A percentile compares a stretch with the other conserved stretches of the same genome.
Conservation (phyloP, 2,888 invertebrate species). For the Scaptomyza cyrtandrae region DNA sequence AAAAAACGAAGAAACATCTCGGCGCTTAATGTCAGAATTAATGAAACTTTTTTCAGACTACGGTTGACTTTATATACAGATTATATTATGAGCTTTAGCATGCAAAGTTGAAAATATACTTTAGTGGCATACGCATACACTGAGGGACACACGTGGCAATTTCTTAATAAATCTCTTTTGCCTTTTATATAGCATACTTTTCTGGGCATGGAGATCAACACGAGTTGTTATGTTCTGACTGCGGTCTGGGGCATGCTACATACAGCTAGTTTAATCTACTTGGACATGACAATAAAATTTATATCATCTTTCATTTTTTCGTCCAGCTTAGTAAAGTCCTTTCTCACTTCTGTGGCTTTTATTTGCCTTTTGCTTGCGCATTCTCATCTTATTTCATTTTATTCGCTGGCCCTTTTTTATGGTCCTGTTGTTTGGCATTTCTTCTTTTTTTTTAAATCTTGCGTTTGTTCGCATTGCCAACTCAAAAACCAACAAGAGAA, state of each 20-base stretch:
- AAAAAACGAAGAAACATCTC: constrained; percentile 13
- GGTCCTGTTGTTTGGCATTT: constrained; percentile 55
- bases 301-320: constrained; percentile 69
- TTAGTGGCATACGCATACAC: constrained; percentile 31
- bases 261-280: constrained; percentile 80
- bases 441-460: constrained; percentile 56
- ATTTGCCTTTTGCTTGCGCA: constrained; percentile 57
- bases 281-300: constrained; percentile 81
- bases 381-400: constrained; percentile 61
- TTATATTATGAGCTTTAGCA: constrained; percentile 9
- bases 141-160: constrained; percentile 31
- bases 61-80: constrained; percentile 11
- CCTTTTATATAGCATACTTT: constrained; percentile 65
- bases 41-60: constrained; percentile 48
- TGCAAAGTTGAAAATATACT: constrained; percentile 51
- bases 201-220: constrained; percentile 41
- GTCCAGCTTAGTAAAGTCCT: constrained; percentile 72
- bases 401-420: constrained; percentile 70
- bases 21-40: constrained; percentile 58
- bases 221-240: constrained; percentile 9
- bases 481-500: constrained; percentile 23
- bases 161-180: constrained; percentile 69
- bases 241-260: constrained; percentile 21
- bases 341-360: constrained; percentile 75
- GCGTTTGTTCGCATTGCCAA: constrained; percentile 60